Percentiles rank a stretch among this genome's conserved stretches.
phyloP scores from a whole-genome alignment of 2,797 vertebrate species.

The Enteromius unitaeniatus region DNA sequence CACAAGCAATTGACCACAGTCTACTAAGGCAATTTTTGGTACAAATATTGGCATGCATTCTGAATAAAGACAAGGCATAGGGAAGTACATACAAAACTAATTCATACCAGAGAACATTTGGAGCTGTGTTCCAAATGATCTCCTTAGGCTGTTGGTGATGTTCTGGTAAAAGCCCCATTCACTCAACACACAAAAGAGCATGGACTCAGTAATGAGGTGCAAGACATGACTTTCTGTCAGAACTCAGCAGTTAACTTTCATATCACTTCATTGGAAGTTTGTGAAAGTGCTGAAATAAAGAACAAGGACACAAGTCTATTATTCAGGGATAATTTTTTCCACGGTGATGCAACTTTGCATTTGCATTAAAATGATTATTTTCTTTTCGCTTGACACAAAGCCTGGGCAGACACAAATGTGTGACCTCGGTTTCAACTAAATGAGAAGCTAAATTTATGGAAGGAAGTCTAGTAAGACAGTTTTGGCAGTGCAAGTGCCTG shows the following conservation, averaged over 20 bases:
- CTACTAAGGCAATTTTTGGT: conserved; percentile 61
- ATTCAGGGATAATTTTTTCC: not conserved
- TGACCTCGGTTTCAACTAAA: conserved; percentile 73
- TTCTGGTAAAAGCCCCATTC: conserved; percentile 50
- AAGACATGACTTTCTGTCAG: conserved; percentile 25
- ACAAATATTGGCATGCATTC: conserved; percentile 63
- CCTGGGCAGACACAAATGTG: conserved; percentile 59
- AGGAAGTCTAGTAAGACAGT: conserved; percentile 66
- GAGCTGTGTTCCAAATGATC: conserved; percentile 56
- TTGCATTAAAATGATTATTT: not conserved
- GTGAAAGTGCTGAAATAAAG: conserved; percentile 12
- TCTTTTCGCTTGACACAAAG: conserved; percentile 11
- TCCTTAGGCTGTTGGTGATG: conserved; percentile 32
- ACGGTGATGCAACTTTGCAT: not conserved
- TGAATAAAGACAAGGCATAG: conserved; percentile 69
- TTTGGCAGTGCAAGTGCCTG: conserved; percentile 61
- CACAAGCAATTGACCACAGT: conserved; percentile 58
- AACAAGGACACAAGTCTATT: not conserved
- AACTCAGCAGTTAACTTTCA: conserved; percentile 7
- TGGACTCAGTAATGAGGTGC: not conserved
- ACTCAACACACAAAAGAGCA: conserved; percentile 26
- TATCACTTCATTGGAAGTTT: conserved; percentile 23
- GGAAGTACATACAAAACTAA: conserved; percentile 51
- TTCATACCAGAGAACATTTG: conserved; percentile 57
- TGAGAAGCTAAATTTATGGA: conserved; percentile 70